Evolutionary conservation across 2,113 vertebrate genomes (phyloP).

Genomic region (Lichenostomus cassidix): DNA sequence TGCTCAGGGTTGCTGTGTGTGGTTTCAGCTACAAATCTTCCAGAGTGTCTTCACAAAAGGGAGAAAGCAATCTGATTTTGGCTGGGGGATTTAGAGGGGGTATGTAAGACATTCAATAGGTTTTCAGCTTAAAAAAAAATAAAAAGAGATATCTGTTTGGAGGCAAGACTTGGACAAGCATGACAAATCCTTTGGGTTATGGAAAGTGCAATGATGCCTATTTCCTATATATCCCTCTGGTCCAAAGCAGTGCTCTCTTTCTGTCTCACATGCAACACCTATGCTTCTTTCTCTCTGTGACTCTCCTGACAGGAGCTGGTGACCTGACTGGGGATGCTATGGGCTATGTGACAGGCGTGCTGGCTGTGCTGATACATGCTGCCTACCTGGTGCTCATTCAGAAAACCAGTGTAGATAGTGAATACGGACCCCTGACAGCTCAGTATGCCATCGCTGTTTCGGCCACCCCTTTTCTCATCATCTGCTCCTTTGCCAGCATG

Average conservation of each 20-base stretch:
- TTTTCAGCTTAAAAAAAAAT: neutral
- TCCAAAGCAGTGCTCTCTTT: neutral
- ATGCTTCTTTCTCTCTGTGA: neutral
- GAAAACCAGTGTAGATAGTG: constrained; percentile 88
- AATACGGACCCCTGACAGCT: constrained; percentile 91
- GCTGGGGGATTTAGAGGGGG: neutral
- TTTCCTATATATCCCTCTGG: neutral
- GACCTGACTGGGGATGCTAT: constrained; percentile 92
- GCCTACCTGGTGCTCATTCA: constrained; percentile 97
- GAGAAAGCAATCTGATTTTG: neutral
- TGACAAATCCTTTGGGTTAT: neutral
- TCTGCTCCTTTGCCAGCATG: constrained; percentile 88
- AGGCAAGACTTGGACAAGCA: neutral
- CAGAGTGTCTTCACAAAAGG: neutral
- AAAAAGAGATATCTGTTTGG: neutral
- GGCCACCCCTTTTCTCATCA: constrained; percentile 87
- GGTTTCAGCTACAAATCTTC: neutral
- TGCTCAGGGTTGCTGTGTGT: neutral
- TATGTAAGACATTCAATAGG: neutral
- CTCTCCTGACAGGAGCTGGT: constrained; percentile 84
- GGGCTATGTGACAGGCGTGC: constrained; percentile 90
- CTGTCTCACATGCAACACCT: neutral
- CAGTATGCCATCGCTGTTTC: constrained; percentile 94
- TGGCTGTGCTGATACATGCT: constrained; percentile 93
- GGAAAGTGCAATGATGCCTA: neutral